A percentile compares a stretch with the other conserved stretches of the same genome.
Conservation (phyloP, 2,888 invertebrate genomes). For the Orchesellides sinensis region DNA sequence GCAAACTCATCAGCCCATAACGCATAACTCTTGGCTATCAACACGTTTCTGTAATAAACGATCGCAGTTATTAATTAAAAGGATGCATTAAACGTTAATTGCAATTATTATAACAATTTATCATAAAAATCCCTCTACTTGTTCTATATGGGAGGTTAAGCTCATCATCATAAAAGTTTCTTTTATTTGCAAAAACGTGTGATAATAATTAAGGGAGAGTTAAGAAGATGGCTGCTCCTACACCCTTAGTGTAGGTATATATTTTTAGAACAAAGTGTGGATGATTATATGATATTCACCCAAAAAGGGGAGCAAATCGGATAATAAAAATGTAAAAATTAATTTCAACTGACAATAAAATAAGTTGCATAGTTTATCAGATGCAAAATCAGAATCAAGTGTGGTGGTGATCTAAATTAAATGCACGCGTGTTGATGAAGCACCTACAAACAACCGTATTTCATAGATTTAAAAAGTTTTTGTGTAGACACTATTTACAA, state of each 20-base stretch:
- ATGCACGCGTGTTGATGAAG: neutral
- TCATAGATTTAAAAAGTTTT: no score
- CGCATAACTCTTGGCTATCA: conserved; percentile 49
- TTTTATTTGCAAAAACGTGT: conserved; percentile 28
- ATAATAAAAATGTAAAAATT: conserved; percentile 42
- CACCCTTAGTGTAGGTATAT: neutral
- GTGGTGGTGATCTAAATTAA: neutral
- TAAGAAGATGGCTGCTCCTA: neutral
- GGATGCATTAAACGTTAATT: conserved; percentile 34
- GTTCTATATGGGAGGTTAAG: conserved; percentile 13
- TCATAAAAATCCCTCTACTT: conserved; percentile 14
- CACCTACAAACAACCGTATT: neutral
- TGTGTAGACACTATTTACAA: neutral
- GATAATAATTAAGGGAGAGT: conserved; percentile 35
- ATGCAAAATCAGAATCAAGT: conserved; percentile 23
- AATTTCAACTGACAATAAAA: conserved; percentile 54
- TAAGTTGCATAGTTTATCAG: conserved; percentile 23
- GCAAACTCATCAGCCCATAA: conserved; percentile 41
- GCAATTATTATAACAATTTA: conserved; percentile 43
- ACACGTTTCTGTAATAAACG: conserved; percentile 42
- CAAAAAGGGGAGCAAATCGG: neutral
- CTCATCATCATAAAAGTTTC: neutral
- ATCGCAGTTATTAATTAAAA: conserved; percentile 57
- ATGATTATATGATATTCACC: neutral
- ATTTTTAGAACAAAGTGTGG: neutral